Conservation (phyloP, 2,888 invertebrate species). For the Cyrtodaria siliqua region DNA sequence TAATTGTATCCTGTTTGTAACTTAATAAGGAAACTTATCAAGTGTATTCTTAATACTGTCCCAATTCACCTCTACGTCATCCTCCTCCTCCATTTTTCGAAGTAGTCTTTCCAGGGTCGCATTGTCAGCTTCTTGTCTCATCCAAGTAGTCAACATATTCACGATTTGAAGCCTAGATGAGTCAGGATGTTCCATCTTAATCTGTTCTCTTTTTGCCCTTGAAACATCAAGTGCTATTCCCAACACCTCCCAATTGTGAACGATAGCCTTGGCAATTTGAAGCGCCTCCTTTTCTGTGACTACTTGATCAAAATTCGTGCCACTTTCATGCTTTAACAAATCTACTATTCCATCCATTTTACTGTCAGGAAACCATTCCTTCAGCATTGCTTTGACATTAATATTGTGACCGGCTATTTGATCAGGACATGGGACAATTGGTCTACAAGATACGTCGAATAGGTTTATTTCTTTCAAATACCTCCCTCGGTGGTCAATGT, state of each 20-base stretch:
- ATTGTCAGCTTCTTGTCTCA: slow-evolving; percentile 1
- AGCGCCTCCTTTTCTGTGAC: slow-evolving; percentile 5
- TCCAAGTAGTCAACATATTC: neutral
- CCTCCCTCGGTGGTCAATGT: no score
- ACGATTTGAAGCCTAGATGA: slow-evolving; percentile 14
- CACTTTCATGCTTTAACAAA: no score
- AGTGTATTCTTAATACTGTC: no score
- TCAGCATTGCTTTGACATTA: neutral
- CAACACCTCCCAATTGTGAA: slow-evolving; percentile 26
- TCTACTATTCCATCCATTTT: neutral
- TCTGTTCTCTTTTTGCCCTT: slow-evolving; percentile 13
- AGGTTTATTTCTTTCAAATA: no score
- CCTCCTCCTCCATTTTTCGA: slow-evolving; percentile 8
- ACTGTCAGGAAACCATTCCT: slow-evolving; percentile 8
- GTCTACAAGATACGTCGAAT: neutral
- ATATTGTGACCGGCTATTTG: neutral
- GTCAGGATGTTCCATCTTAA: slow-evolving; percentile 19
- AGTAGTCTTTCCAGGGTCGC: slow-evolving; percentile 7
- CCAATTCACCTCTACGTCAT: slow-evolving; percentile 9
- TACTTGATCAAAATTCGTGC: no score
- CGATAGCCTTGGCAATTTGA: slow-evolving; percentile 19
- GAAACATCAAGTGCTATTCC: slow-evolving; percentile 20
- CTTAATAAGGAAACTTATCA: no score
- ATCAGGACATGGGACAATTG: slow-evolving; percentile 4
- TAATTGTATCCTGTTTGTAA: no score